Evolutionary conservation across 1,140 invertebrate species (phyloP).

Genomic region (Panagrolaimus sp.): DNA sequence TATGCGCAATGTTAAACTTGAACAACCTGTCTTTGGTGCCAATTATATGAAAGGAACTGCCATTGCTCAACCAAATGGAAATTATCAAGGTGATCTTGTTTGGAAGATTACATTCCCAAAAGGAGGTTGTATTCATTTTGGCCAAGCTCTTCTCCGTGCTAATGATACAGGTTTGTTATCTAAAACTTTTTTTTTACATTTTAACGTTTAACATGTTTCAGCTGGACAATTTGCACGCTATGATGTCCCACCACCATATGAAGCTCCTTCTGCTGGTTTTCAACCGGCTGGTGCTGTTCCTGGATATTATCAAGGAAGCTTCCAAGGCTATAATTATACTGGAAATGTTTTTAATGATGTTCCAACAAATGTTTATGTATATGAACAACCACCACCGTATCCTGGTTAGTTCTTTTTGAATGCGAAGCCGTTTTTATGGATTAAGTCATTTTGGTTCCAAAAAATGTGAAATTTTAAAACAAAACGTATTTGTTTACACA

Average conservation of each 20-base stretch:
- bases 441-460: no score
- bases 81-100: conserved; percentile 73
- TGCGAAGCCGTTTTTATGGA: no score
- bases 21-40: conserved; percentile 93
- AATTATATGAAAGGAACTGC: conserved; percentile 95
- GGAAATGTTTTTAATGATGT: conserved; percentile 31
- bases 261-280: conserved; percentile 35
- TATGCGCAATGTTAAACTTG: conserved; percentile 79
- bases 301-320: conserved; percentile 32
- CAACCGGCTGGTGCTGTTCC: conserved; percentile 30
- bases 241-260: conserved; percentile 43
- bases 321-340: conserved; percentile 24
- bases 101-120: conserved; percentile 90
- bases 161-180: conserved; percentile 74
- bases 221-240: conserved; percentile 28
- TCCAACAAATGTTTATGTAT: conserved; percentile 41
- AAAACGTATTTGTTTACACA: no score
- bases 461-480: no score
- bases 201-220: conserved; percentile 25
- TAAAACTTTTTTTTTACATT: neutral
- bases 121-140: conserved; percentile 95
- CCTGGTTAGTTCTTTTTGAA: no score
- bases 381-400: conserved; percentile 44
- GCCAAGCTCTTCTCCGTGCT: conserved; percentile 83
- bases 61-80: conserved; percentile 80